A percentile compares a stretch with the other conserved stretches of the same genome.
Evolutionary conservation across 2,113 vertebrate genomes (phyloP).

Genomic region (Epinephelus fuscoguttatus): DNA sequence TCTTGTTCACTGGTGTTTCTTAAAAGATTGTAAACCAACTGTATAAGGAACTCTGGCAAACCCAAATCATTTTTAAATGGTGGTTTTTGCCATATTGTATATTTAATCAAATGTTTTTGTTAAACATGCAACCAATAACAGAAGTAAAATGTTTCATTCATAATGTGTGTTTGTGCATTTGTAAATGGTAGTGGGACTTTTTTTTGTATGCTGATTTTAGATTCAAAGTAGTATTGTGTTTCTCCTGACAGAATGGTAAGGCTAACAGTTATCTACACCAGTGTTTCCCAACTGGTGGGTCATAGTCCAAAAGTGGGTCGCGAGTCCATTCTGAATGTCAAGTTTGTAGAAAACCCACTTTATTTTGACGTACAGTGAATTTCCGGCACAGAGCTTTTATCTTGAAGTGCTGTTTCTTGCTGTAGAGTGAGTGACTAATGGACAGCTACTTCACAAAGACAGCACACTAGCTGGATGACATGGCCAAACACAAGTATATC

Average conservation of each 20-base stretch:
- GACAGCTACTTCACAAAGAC: no score
- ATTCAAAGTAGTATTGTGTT: background rate
- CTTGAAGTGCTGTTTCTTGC: no score
- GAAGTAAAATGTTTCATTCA: constrained; percentile 81
- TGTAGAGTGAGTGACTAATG: no score
- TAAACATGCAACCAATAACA: constrained; percentile 76
- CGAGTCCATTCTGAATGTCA: no score
- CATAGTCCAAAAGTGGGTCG: no score
- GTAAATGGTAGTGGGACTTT: background rate
- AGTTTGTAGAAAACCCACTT: no score
- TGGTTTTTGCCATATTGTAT: constrained; percentile 87
- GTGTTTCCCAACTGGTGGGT: no score
- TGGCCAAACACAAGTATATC: no score
- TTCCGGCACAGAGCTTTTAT: no score
- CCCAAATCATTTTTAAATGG: constrained; percentile 52
- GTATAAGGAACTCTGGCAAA: constrained; percentile 88
- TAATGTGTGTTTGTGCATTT: constrained; percentile 34
- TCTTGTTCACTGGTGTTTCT: constrained; percentile 45
- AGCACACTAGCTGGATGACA: no score
- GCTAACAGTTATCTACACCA: background rate
- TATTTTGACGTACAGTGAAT: no score
- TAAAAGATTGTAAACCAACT: constrained; percentile 75
- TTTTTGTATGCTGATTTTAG: background rate
- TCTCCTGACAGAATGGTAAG: background rate
- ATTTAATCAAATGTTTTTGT: constrained; percentile 89